Evolutionary conservation across 2,888 invertebrate genomes (phyloP).

Genomic region (Drosophila rellima): DNA sequence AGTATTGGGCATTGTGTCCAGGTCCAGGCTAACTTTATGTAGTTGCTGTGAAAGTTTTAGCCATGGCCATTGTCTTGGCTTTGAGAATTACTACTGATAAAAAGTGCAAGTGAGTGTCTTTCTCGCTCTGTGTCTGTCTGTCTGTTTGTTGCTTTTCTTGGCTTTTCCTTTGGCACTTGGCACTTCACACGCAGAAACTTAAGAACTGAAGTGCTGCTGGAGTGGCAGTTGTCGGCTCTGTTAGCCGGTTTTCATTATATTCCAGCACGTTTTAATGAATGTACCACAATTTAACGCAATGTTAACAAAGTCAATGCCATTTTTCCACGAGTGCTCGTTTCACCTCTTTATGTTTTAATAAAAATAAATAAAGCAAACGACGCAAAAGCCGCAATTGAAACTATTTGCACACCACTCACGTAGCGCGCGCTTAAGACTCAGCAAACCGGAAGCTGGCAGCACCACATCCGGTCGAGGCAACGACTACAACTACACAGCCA

Average conservation of each 20-base stretch:
- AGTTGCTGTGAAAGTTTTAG: conserved; percentile 46
- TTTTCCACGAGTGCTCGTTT: conserved; percentile 58
- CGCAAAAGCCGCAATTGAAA: conserved; percentile 81
- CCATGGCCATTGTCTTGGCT: conserved; percentile 60
- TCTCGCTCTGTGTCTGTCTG: conserved; percentile 9
- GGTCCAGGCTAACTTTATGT: conserved; percentile 56
- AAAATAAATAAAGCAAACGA: conserved; percentile 82
- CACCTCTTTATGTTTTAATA: conserved; percentile 82
- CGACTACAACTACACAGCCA: conserved; percentile 17
- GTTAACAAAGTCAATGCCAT: conserved; percentile 81
- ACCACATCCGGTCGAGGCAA: conserved; percentile 73
- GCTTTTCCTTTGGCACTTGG: conserved; percentile 1
- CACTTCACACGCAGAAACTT: conserved; percentile 32
- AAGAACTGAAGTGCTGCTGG: conserved; percentile 19
- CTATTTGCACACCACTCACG: conserved; percentile 82
- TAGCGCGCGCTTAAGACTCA: conserved; percentile 78
- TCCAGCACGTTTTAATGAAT: conserved; percentile 69
- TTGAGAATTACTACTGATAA: conserved; percentile 65
- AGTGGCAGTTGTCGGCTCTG: conserved; percentile 28
- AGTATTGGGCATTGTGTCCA: conserved; percentile 66
- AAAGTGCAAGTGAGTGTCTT: conserved; percentile 52
- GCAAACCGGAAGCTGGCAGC: conserved; percentile 79
- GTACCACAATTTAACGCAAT: conserved; percentile 79
- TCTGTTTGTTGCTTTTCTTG: conserved; percentile 14
- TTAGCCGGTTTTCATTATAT: conserved; percentile 46